Conservation (phyloP, 2,797 vertebrate species). For the Toxotes lorentzi region DNA sequence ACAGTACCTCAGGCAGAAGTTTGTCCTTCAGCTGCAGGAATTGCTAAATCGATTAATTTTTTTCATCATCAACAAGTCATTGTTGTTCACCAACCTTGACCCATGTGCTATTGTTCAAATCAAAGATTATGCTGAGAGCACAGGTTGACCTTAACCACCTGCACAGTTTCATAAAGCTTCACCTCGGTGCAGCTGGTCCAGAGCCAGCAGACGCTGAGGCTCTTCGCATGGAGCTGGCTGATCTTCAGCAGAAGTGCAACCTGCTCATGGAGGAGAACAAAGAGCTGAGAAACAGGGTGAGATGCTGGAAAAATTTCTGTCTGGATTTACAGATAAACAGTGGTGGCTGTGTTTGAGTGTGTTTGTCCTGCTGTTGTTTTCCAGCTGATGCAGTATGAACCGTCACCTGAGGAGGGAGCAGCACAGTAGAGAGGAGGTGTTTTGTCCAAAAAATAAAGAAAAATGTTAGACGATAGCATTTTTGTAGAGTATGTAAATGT, state of each 20-base stretch:
- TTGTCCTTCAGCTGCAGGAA: too few relatives aligned
- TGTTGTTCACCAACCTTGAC: too few relatives aligned
- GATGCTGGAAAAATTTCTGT: constrained; percentile 3
- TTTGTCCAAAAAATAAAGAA: not conserved
- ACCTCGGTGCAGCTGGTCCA: constrained; percentile 87
- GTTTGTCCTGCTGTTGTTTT: not conserved
- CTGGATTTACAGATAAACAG: not conserved
- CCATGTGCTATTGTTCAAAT: not conserved
- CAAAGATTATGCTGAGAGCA: not conserved
- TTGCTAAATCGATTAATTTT: too few relatives aligned
- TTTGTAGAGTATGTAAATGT: constrained; percentile 53
- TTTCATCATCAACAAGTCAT: too few relatives aligned
- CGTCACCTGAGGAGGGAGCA: constrained; percentile 86
- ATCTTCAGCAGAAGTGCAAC: constrained; percentile 92
- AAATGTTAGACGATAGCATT: not conserved
- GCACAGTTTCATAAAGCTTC: constrained; percentile 93
- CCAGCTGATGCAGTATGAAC: constrained; percentile 94
- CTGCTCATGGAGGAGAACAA: constrained; percentile 92
- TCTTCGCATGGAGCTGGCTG: constrained; percentile 89
- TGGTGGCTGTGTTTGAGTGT: not conserved
- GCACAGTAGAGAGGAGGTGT: constrained; percentile 78
- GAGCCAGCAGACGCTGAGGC: constrained; percentile 89
- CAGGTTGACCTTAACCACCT: constrained; percentile 44
- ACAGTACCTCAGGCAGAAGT: too few relatives aligned
- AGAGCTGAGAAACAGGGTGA: constrained; percentile 92